phyloP scores from a whole-genome alignment of 1,140 invertebrate species.

The Caenorhabditis latens region DNA sequence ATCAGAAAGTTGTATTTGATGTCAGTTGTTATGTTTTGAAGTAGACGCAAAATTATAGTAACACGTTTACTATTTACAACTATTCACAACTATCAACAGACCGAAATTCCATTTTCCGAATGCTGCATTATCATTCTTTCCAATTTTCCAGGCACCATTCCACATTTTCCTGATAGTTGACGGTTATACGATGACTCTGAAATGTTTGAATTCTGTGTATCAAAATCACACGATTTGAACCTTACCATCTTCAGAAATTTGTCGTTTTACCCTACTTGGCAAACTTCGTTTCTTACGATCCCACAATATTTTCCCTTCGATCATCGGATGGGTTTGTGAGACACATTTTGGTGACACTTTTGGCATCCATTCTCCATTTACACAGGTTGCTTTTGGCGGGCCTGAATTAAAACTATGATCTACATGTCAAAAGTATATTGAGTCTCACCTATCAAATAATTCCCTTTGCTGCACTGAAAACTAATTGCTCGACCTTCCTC shows the following conservation, averaged over 20 bases:
- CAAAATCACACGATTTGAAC: neutral
- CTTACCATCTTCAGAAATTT: neutral
- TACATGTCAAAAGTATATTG: neutral
- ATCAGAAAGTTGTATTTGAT: too few relatives aligned
- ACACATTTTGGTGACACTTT: conserved; percentile 79
- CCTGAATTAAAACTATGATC: conserved; percentile 79
- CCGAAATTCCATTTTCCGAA: conserved; percentile 31
- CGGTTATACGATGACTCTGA: neutral
- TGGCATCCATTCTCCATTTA: conserved; percentile 90
- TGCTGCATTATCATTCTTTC: conserved; percentile 24
- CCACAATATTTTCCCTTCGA: conserved; percentile 68
- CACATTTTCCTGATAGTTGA: neutral
- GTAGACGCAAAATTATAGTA: neutral
- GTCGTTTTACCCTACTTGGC: neutral
- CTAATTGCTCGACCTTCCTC: conserved; percentile 90
- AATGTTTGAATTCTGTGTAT: neutral
- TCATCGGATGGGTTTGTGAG: conserved; percentile 68
- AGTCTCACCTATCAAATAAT: conserved; percentile 83
- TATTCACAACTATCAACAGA: neutral
- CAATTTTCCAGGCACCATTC: neutral
- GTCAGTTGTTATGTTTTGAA: neutral
- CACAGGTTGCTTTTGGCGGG: conserved; percentile 91
- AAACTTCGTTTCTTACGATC: conserved; percentile 64
- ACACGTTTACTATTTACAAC: neutral
- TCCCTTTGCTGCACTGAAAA: conserved; percentile 94